Conservation (phyloP, 2,888 invertebrate genomes). For the Synergus japonicus region DNA sequence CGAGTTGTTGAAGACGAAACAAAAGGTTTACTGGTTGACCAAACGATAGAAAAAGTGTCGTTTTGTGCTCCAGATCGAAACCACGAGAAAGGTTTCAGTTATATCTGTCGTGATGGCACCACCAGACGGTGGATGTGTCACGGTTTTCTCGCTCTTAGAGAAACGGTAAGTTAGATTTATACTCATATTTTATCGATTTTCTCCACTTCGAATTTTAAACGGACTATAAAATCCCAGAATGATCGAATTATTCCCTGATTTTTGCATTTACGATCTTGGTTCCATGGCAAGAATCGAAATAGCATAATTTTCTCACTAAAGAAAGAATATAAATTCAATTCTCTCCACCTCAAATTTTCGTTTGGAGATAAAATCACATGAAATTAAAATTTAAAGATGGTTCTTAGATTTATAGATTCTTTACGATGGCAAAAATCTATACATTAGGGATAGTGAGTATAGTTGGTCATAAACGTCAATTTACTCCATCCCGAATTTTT, state of each 20-base stretch:
- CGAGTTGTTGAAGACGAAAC: conserved; percentile 99
- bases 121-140: conserved; percentile 99
- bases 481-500: background rate
- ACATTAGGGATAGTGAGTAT: background rate
- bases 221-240: background rate
- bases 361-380: background rate
- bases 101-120: conserved; percentile 99
- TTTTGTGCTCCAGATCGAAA: conserved; percentile 99
- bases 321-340: background rate
- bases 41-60: conserved; percentile 99
- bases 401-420: background rate
- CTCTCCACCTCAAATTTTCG: background rate
- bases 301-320: background rate
- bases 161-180: conserved; percentile 82
- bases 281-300: background rate
- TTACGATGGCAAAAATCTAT: background rate
- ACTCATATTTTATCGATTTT: background rate
- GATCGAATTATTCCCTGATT: too few species aligned
- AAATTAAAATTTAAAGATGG: background rate
- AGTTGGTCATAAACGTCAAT: background rate
- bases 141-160: conserved; percentile 96
- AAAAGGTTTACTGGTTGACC: conserved; percentile 98
- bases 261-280: background rate
- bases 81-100: conserved; percentile 98
- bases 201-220: background rate